Evolutionary conservation across 2,113 vertebrate species (phyloP).

Genomic region (Hippoglossus stenolepis): DNA sequence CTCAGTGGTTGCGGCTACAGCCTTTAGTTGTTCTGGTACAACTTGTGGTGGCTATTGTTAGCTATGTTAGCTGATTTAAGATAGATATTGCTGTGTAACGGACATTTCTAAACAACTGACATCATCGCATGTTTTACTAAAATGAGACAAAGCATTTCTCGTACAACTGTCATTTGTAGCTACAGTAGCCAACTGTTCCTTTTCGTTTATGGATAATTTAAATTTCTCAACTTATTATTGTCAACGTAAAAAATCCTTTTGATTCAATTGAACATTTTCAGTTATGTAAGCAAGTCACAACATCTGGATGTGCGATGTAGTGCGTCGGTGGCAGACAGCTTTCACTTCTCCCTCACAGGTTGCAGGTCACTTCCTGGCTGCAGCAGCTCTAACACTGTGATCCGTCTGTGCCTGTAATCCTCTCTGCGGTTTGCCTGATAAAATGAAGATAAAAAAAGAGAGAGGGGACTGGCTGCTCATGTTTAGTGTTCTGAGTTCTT

Average conservation of each 20-base stretch:
- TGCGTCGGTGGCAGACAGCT: slow-evolving; percentile 18
- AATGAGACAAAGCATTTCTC: background rate
- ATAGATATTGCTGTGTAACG: background rate
- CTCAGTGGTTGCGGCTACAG: no score
- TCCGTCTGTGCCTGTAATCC: slow-evolving; percentile 50
- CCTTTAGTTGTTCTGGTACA: background rate
- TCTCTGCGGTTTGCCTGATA: slow-evolving; percentile 36
- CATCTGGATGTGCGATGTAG: background rate
- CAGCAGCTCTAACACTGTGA: slow-evolving; percentile 17
- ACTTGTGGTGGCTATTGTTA: no score
- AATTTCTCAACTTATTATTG: no score
- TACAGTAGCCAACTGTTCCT: no score
- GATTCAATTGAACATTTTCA: slow-evolving; percentile 9
- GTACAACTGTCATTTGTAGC: no score
- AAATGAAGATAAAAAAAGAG: slow-evolving; percentile 36
- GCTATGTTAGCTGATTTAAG: background rate
- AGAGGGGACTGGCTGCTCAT: slow-evolving; percentile 10
- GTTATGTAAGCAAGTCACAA: background rate
- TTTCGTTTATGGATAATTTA: no score
- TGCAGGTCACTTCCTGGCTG: slow-evolving; percentile 46
- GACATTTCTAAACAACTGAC: background rate
- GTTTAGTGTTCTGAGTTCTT: background rate
- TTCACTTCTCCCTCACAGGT: slow-evolving; percentile 40
- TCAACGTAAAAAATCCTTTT: no score
- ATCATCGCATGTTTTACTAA: background rate